These are phyloP conservation scores for Poecilia wingei DNA, from an alignment of 2,797 vertebrate genomes.

Conservation along the genomic window DNA sequence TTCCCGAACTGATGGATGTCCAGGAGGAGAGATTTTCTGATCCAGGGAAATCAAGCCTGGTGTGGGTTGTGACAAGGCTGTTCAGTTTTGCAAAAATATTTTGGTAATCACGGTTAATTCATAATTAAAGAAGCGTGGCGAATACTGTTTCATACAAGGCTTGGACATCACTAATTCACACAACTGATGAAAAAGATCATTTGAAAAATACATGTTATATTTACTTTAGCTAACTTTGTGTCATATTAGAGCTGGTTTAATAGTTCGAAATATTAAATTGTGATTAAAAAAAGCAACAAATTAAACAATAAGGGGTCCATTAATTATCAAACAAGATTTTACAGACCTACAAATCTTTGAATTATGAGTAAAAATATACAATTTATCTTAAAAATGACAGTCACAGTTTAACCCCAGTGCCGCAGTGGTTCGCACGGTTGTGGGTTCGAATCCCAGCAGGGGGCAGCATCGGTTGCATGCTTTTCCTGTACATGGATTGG, in stretches of 20 bases:
- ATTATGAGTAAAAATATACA: neutral
- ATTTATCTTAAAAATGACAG: neutral
- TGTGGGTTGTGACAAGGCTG: neutral
- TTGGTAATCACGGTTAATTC: neutral
- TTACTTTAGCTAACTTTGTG: neutral
- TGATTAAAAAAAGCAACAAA: neutral
- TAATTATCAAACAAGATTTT: neutral
- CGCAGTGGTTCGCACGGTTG: neutral
- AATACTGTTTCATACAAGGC: too few relatives aligned
- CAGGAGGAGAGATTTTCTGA: neutral
- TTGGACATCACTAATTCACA: too few relatives aligned
- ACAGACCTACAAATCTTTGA: neutral
- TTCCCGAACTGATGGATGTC: neutral
- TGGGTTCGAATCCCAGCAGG: neutral
- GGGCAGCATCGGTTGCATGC: neutral
- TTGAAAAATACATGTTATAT: too few relatives aligned
- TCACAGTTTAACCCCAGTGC: neutral
- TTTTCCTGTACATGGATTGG: neutral
- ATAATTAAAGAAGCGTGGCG: too few relatives aligned
- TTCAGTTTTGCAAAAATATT: neutral
- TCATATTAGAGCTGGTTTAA: neutral
- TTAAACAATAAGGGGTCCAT: neutral
- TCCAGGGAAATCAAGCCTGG: neutral
- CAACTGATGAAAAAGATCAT: too few relatives aligned
- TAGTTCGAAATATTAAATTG: neutral